Evolutionary conservation across 2,797 vertebrate species (phyloP).

Genomic region (Chrysocyon brachyurus): DNA sequence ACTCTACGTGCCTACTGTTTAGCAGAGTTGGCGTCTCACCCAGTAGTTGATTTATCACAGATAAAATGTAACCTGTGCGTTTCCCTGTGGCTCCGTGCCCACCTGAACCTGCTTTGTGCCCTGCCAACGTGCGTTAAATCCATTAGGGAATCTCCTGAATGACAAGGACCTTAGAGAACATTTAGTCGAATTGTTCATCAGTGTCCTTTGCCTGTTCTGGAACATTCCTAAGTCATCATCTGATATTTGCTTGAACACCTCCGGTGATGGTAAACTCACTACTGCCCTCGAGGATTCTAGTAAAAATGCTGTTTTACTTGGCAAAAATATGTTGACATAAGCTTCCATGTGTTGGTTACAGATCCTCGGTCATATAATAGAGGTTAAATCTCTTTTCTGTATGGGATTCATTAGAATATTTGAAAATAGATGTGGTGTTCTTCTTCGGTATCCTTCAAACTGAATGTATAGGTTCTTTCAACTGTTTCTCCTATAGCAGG

Average conservation of each 20-base stretch:
- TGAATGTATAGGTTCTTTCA: not conserved
- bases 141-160: not conserved
- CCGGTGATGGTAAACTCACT: not conserved
- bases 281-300: not conserved
- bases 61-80: not conserved
- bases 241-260: not conserved
- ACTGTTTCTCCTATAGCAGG: not conserved
- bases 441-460: not conserved
- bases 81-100: not conserved
- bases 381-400: constrained; percentile 15
- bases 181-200: not conserved
- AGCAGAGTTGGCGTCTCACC: not conserved
- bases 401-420: constrained; percentile 13
- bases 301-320: constrained; percentile 14
- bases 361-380: not conserved
- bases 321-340: not conserved
- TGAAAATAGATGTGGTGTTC: not conserved
- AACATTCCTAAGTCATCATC: not conserved
- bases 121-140: not conserved
- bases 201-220: not conserved
- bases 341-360: not conserved
- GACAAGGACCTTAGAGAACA: not conserved
- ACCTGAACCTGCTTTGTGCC: not conserved
- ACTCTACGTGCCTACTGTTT: not conserved
- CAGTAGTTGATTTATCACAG: not conserved